Base-by-base conservation (phyloP, 2,113 vertebrate species). In the Brachyistius frenatus region DNA sequence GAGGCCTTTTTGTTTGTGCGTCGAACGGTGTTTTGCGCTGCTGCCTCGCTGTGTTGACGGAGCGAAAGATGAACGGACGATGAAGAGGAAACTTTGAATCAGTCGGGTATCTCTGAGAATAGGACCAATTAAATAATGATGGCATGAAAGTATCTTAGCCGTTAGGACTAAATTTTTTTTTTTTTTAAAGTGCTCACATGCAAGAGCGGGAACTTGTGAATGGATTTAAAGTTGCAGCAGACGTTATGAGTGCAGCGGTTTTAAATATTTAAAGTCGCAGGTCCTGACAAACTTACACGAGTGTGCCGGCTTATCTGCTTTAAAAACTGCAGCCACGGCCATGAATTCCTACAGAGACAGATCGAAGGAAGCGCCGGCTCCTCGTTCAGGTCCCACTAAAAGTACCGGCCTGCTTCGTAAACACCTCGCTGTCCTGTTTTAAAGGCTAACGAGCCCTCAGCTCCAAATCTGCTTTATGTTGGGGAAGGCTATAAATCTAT, bases 401-500 rank as follows among this genome's bases (percentile, higher is more conserved):
- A 68, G 80, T 30, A 61, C 44, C 64, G n/a, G 47, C n/a, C 55
- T 30, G 54, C 56, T 78, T 44, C 66, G 65, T 64, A 32, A 76
- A 86, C 69, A 83, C 56, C 50, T 5, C 9, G 68, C 63, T 61
- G 74, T 73, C 70, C 71, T 30, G 49, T 52, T 46, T 46, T 69
- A 41, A 79, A 72, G 63, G 61, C 7, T 58, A 23, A 73, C 1
- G n/a, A 47, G 44, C 33, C 52, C 54, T 66, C 44, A 0, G 16
- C 30, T 74, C 44, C 61, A 61, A 64, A 84, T 64, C 72, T 65
- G 53, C 57, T 81, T 47, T 74, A 30, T 14, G 30, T 66, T 56
- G 46, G 71, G 33, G 32, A 10, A 52, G 68, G 74, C 60, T 31
- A 41, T 86, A 87, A 90, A 88, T 90, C 85, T 63, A 15, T 1